Evolutionary conservation across 2,797 vertebrate species (phyloP), one percentile per base, ranked within the genome.

Genomic region (Pteronotus mesoamericanus): DNA sequence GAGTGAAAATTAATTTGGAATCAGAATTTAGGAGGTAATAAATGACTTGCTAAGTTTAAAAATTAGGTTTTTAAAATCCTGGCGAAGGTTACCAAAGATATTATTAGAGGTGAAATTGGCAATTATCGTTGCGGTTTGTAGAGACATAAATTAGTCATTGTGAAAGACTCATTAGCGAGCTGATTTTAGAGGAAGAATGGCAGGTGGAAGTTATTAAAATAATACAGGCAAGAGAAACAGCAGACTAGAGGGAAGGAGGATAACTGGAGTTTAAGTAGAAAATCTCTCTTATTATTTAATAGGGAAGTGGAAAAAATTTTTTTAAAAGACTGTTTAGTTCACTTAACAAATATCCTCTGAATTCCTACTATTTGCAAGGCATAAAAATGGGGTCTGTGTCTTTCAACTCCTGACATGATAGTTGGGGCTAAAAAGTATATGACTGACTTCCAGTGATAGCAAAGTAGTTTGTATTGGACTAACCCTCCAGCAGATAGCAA

Each of bases 1-100:
- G 66, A 89, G 84, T 64, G 53, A 88, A 94, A 90, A 29, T 80
- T 94, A 55, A 89, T 95, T 86, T 42, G n/a, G 64, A 92, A 53
- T 83, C 72, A 86, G 78, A 95, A 91, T 44, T 55, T 37, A 16
- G 46, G 86, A 92, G 55, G 44, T 57, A 74, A 72, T 48, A 42
- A 74, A 87, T 85, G 59, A 59, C 82, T 88, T 59, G 39, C 57
- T 89, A 90, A 64, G 42, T 89, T 94, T 80, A 71, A 89, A 89
- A 87, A 72, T 53, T 24, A 86, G n/a, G 19, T 18, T 14, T 93
- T 91, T 69, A 39, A 26, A 51, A 9, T 64, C 87, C 77, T 83
- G 51, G 34, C 4, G 34, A 87, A n/a, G 48, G 9, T 72, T 59
- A 57, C n/a, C 59, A 64, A 75, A 88, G 16, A 55, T 84, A 44